These are phyloP conservation scores for Echinarachnius parma DNA, from an alignment of 53 echinoderm and acorn worm species.

Conservation along the genomic window DNA sequence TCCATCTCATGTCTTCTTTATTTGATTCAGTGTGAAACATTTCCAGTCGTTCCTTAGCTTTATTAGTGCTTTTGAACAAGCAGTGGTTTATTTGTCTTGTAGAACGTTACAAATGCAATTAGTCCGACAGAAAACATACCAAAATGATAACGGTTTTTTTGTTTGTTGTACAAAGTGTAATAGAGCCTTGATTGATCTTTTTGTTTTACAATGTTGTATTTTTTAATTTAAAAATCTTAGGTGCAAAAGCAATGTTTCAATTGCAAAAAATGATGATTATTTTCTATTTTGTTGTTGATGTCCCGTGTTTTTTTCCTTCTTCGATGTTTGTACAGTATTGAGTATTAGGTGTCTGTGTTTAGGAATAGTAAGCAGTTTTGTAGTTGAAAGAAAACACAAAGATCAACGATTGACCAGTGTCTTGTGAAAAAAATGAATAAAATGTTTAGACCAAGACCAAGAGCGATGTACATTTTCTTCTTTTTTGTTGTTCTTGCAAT, in stretches of 20 bases:
- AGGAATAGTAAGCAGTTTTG: conserved; percentile 46
- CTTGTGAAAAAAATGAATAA: conserved; percentile 52
- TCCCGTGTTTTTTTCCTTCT: conserved; percentile 13
- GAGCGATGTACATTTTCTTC: too few relatives aligned
- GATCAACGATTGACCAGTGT: conserved; percentile 39
- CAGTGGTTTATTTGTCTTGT: too few relatives aligned
- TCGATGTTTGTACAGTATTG: conserved; percentile 46
- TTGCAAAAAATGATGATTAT: too few relatives aligned
- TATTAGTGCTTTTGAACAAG: too few relatives aligned
- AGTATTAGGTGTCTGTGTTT: conserved; percentile 36
- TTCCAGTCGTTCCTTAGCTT: too few relatives aligned
- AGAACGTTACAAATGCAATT: too few relatives aligned
- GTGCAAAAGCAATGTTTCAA: conserved; percentile 35
- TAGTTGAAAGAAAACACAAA: conserved; percentile 37
- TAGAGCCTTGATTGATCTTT: conserved; percentile 42
- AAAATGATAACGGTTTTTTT: too few relatives aligned
- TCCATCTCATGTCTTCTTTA: too few relatives aligned
- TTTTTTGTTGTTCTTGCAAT: too few relatives aligned
- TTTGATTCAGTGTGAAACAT: too few relatives aligned
- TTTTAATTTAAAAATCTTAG: conserved; percentile 34
- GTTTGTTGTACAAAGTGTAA: conserved; percentile 17
- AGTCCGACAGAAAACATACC: too few relatives aligned
- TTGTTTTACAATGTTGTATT: conserved; percentile 29
- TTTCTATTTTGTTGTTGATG: neutral
- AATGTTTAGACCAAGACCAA: conserved; percentile 51